Conservation (phyloP, 1,140 invertebrate genomes). For the Anthonomus grandis region DNA sequence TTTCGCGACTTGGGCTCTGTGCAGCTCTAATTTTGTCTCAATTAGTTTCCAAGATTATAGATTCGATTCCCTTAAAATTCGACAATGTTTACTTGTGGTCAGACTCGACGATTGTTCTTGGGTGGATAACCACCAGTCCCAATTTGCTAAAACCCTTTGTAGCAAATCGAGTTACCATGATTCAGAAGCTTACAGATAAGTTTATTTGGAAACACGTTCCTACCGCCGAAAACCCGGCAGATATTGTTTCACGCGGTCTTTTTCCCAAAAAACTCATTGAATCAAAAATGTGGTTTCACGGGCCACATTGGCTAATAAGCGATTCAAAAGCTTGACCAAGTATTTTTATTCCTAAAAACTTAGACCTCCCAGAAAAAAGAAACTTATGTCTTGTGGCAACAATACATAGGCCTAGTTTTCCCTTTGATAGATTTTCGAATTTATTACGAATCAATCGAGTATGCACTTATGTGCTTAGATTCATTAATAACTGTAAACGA, state of each 20-base stretch:
- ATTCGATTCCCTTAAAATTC: slow-evolving; percentile 29
- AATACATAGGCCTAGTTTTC: not conserved
- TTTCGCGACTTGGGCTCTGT: slow-evolving; percentile 30
- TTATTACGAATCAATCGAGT: slow-evolving; percentile 6
- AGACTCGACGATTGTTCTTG: too few species aligned
- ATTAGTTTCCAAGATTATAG: slow-evolving; percentile 2
- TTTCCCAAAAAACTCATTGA: slow-evolving; percentile 13
- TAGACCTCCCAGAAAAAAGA: slow-evolving; percentile 19
- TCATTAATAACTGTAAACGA: slow-evolving; percentile 16
- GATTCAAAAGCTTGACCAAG: slow-evolving; percentile 10
- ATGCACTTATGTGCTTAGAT: slow-evolving; percentile 13
- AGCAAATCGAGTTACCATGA: slow-evolving; percentile 37
- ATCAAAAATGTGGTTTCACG: slow-evolving; percentile 27
- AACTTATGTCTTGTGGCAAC: not conserved
- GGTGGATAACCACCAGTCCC: slow-evolving; percentile 30
- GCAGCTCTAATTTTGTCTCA: slow-evolving; percentile 19
- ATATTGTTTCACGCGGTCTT: slow-evolving; percentile 34
- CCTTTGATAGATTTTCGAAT: slow-evolving; percentile 5
- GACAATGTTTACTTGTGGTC: too few species aligned
- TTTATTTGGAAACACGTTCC: slow-evolving; percentile 37
- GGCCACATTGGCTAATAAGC: slow-evolving; percentile 10
- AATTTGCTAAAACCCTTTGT: slow-evolving; percentile 29
- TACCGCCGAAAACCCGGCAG: slow-evolving; percentile 35
- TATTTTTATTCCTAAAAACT: not conserved
- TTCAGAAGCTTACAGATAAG: slow-evolving; percentile 21